Percentiles rank a stretch among this genome's conserved stretches.
These are phyloP conservation scores for Gonocerus acuteangulatus DNA, from an alignment of 2,888 invertebrate genomes.

Conservation along the genomic window DNA sequence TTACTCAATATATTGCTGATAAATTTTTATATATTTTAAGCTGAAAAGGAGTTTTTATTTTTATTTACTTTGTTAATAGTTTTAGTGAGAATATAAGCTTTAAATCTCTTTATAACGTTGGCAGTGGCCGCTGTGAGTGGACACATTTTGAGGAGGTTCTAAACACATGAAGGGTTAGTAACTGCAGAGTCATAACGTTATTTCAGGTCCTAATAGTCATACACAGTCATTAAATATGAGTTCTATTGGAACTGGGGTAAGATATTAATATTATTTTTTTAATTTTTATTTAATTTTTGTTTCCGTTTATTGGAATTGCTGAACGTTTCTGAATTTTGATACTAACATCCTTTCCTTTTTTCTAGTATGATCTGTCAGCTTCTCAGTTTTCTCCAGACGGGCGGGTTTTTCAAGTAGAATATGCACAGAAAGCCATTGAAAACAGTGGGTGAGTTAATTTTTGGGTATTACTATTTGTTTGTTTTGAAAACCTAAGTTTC, in stretches of 20 bases:
- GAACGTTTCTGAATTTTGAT: background rate
- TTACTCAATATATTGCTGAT: no score
- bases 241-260: constrained; percentile 91
- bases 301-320: background rate
- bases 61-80: no score
- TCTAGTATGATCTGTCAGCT: constrained; percentile 97
- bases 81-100: no score
- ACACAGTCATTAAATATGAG: constrained; percentile 57
- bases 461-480: background rate
- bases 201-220: no score
- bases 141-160: constrained; percentile 21
- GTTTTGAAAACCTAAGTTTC: background rate
- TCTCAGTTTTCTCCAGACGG: constrained; percentile 99
- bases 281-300: background rate
- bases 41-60: no score
- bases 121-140: constrained; percentile 16
- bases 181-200: no score
- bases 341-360: constrained; percentile 38
- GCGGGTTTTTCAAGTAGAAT: constrained; percentile 98
- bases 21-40: no score
- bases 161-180: constrained; percentile 10
- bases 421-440: constrained; percentile 98
- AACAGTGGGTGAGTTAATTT: constrained; percentile 66
- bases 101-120: no score
- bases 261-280: background rate